Evolutionary conservation across 2,888 invertebrate species (phyloP), one percentile per base, ranked within the genome.

Genomic region (Amphipyra tragopoginis): DNA sequence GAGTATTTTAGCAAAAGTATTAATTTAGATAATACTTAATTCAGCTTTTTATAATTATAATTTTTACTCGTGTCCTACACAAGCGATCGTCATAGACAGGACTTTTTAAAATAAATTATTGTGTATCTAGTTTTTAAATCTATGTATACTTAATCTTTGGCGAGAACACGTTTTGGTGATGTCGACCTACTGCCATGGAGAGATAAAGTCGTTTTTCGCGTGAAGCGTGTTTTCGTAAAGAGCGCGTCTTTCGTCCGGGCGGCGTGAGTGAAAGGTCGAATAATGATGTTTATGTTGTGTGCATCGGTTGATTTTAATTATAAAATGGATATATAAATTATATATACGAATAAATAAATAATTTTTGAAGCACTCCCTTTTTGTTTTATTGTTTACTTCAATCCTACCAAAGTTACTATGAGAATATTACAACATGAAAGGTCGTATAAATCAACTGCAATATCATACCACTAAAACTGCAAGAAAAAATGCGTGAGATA

Each of bases 291-390:
- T 87, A 88, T 88, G 90, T 91, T 92, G 93, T 93, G 93, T 93
- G 94, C 83, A 91, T 89, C 86, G 87, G 87, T 93, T 93, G 91
- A 89, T 89, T 92, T 92, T 93, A 93, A 93, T 86, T 89, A 87
- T 93, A 92, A 92, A 93, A 91, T 93, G 92, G 89, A 93, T 93
- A 94, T 93, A 93, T 94, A 93, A 93, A 93, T 93, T 93, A 94
- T 94, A 93, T 92, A 93, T 93, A 93, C 89, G 91, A 91, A 92
- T 93, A 93, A 93, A 93, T 93, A 93, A 93, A 92, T 93, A 93
- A 93, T 93, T 94, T 94, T 94, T 91, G 93, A 93, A 93, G 90
- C 93, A 93, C 91, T 92, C 86, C 80, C 79, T 75, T 79, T 14
- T 85, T 80, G 90, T 92, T 90, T 93, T 79, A 83, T 88, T 70